phyloP scores from a whole-genome alignment of 2,797 vertebrate species.

The Semotilus atromaculatus region DNA sequence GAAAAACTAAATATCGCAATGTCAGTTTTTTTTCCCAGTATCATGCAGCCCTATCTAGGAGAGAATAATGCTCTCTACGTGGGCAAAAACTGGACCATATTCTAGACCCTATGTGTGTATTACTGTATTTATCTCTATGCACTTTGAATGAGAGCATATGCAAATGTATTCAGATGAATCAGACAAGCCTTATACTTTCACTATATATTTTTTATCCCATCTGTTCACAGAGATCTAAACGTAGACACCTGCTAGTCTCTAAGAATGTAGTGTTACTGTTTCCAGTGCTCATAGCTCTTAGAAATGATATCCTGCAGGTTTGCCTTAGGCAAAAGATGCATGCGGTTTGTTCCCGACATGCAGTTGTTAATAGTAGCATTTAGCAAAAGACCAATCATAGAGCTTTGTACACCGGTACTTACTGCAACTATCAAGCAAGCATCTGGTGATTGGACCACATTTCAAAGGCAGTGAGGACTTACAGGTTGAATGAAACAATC shows the following conservation, averaged over 20 bases:
- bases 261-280: slow-evolving; percentile 8
- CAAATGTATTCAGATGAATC: slow-evolving; percentile 12
- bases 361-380: not conserved
- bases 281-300: not conserved
- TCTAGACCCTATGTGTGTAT: not conserved
- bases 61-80: not conserved
- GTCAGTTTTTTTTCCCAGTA: too few relatives aligned
- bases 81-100: not conserved
- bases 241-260: not conserved
- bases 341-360: not conserved
- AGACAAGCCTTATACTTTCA: not conserved
- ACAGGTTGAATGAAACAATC: slow-evolving; percentile 6
- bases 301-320: slow-evolving; percentile 17
- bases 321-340: slow-evolving; percentile 10
- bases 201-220: not conserved
- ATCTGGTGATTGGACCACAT: too few relatives aligned
- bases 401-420: not conserved
- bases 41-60: too few relatives aligned
- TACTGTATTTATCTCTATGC: not conserved
- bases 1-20: too few relatives aligned
- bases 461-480: too few relatives aligned
- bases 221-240: not conserved
- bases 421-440: too few relatives aligned
- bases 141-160: not conserved
- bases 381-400: slow-evolving; percentile 1